A percentile compares a stretch with the other conserved stretches of the same genome.
Evolutionary conservation across 2,113 vertebrate genomes (phyloP).

Genomic region (Myrmecophaga tridactyla): DNA sequence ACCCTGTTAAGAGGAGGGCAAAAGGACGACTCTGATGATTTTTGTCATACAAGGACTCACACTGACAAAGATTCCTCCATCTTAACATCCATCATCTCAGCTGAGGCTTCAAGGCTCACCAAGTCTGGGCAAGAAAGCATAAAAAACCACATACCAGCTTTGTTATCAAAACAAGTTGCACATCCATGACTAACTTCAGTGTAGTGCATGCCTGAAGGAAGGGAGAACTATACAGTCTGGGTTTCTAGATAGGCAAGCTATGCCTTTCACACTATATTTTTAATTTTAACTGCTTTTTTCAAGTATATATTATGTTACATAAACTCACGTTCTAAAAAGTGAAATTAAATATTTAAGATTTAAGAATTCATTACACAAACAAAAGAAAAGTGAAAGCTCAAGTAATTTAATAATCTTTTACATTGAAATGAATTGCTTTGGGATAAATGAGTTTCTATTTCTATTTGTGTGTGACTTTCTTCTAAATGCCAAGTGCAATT

Average conservation of each 20-base stretch:
- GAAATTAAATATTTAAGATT: slow-evolving; percentile 7
- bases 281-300: not conserved
- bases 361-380: not conserved
- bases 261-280: not conserved
- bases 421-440: slow-evolving; percentile 4
- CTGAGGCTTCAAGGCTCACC: not conserved
- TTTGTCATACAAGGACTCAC: not conserved
- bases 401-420: not conserved
- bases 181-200: not conserved
- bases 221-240: not conserved
- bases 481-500: slow-evolving; percentile 32
- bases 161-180: not conserved
- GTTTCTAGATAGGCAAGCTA: not conserved
- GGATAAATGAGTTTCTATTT: slow-evolving; percentile 36
- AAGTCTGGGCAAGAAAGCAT: not conserved
- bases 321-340: not conserved
- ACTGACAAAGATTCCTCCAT: not conserved
- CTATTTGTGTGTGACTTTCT: not conserved
- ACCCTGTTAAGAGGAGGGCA: too few species aligned
- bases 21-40: not conserved
- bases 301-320: not conserved
- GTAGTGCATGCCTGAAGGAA: too few species aligned
- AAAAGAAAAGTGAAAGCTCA: not conserved
- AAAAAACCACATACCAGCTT: not conserved
- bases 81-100: not conserved